Evolutionary conservation across 1,140 invertebrate genomes (phyloP).

Genomic region (Rhynchophorus ferrugineus): DNA sequence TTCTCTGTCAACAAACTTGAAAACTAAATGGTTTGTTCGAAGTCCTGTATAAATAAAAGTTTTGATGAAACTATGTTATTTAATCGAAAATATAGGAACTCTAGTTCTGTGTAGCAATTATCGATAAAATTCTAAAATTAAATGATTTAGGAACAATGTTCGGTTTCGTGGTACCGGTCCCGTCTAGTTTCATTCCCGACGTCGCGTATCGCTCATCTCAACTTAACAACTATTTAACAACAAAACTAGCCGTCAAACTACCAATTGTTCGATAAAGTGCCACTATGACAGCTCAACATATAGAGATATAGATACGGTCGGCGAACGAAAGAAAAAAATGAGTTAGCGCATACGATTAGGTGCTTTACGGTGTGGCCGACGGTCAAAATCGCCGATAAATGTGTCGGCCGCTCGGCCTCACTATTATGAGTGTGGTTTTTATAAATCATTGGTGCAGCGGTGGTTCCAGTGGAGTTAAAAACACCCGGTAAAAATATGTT

Average conservation of each 20-base stretch:
- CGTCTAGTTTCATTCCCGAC: slow-evolving; percentile 7
- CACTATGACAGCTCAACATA: slow-evolving; percentile 24
- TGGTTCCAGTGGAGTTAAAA: not conserved
- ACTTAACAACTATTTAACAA: slow-evolving; percentile 25
- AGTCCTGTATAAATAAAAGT: no score
- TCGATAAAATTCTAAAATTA: no score
- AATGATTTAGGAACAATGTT: no score
- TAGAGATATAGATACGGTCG: slow-evolving; percentile 22
- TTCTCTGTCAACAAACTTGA: no score
- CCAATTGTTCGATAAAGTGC: slow-evolving; percentile 22
- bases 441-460: not conserved
- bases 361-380: no score
- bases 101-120: no score
- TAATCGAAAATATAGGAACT: no score
- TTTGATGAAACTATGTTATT: no score
- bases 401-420: not conserved
- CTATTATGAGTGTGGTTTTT: not conserved
- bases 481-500: no score
- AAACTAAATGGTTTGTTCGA: no score
- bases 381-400: no score
- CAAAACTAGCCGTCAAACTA: slow-evolving; percentile 18
- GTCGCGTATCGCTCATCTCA: slow-evolving; percentile 13
- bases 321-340: slow-evolving; percentile 10
- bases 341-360: slow-evolving; percentile 10
- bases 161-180: no score